Base-by-base conservation (phyloP, 1,140 invertebrate genomes). In the Geopemphigus sp. region DNA sequence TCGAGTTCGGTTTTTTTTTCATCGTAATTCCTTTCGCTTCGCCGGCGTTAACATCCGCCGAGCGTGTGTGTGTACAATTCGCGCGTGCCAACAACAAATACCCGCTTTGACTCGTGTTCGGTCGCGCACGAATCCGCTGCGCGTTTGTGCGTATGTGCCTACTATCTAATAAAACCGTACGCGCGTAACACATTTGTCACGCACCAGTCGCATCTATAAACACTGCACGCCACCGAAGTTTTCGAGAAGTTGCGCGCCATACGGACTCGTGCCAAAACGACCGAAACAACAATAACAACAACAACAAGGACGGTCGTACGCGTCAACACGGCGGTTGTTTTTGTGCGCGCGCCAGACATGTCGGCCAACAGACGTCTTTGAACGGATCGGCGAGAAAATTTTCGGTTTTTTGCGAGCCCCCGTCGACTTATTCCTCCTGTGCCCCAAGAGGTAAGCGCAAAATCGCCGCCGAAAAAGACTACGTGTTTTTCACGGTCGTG, bases 241-340 rank as follows among this genome's bases (percentile, higher is more conserved):
- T n/a, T n/a, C 39, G 14, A 12, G 11, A 47, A 68, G 47, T 47
- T 39, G 39, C 64, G 66, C 45, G 66, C 66, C n/a, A 68, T 50
- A 68, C 45, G 63, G 63, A 66, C 45, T 11, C 11, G 45, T 50
- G 66, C 66, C 66, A 68, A 68, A 68, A 66, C 63, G 32, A 66
- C 63, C 17, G 22, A 29, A 22, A 39, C 15, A 66, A 47, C n/a
- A 1, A 66, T 12, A n/a, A 45, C 19, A 24, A 50, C 22, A 47
- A 68, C 15, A 15, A 68, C 39, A 47, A 47, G n/a, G 22, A 68
- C 39, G 22, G 22, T n/a, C 8, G 3, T 5, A 19, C 32, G 32
- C 32, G 12, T 66, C 64, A 66, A 68, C 39, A 19, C 66, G 45
- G 50, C 39, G n/a, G 22, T 26, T 47, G 22, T 6, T 68, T 50